Conservation (phyloP, 2,113 vertebrate genomes). For the Chloebia gouldiae region DNA sequence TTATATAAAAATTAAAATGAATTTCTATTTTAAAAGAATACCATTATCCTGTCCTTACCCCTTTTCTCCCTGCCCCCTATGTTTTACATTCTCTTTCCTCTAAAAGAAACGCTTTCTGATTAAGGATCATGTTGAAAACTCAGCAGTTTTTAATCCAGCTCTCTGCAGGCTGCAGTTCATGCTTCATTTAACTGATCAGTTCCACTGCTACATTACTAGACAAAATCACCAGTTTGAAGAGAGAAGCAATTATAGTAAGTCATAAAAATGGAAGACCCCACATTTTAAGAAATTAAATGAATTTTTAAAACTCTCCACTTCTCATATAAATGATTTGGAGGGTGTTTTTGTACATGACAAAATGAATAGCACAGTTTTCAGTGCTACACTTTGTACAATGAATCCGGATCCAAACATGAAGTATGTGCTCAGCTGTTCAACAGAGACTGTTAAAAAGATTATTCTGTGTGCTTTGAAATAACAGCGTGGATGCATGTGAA, state of each 20-base stretch:
- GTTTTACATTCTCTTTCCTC: slow-evolving; percentile 44
- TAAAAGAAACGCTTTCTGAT: slow-evolving; percentile 53
- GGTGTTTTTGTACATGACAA: neutral
- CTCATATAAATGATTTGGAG: neutral
- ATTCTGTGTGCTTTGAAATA: neutral
- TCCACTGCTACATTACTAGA: slow-evolving; percentile 64
- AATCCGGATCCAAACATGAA: neutral
- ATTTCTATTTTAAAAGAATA: neutral
- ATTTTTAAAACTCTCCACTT: neutral
- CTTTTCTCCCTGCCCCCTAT: neutral
- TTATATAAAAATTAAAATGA: neutral
- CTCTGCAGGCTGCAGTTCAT: slow-evolving; percentile 65
- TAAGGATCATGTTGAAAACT: slow-evolving; percentile 68
- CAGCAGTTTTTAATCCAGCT: slow-evolving; percentile 70
- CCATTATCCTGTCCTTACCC: neutral
- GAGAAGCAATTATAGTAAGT: slow-evolving; percentile 53
- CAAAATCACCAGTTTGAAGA: slow-evolving; percentile 52
- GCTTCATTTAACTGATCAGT: slow-evolving; percentile 70
- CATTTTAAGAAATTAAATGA: slow-evolving; percentile 14
- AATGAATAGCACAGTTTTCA: neutral
- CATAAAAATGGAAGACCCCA: slow-evolving; percentile 43
- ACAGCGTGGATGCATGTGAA: neutral
- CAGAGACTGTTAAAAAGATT: slow-evolving; percentile 15
- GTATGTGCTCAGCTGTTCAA: neutral
- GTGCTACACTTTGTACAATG: neutral